Evolutionary conservation across 2,888 invertebrate genomes (phyloP), one percentile per base, ranked within the genome.

Genomic region (Autographa gamma): DNA sequence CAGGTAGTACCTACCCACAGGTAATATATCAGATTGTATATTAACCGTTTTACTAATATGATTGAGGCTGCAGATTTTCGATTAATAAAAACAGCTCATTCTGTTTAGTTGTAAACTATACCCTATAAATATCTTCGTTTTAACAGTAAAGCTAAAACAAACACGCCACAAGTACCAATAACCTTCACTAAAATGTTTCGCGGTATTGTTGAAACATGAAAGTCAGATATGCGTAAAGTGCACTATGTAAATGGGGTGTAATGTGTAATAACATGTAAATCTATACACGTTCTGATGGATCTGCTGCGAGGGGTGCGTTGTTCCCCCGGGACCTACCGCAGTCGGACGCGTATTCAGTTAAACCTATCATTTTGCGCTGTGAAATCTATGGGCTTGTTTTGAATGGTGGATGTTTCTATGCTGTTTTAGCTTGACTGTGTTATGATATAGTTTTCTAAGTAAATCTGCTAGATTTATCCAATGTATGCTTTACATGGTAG

Each of bases 181-280:
- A 25, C 25, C 54, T 56, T 19, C 3, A 56, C 25, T 56, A 56
- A 56, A 14, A 19, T 19, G 54, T 56, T 19, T 25, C 19, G 54
- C 25, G 54, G 54, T 13, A 56, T 67, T 64, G 74, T 67, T 74
- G 75, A 64, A 31, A 38, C 32, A 52, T 80, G 68, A 76, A 79
- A 76, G 61, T 59, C 74, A 59, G 19, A n/a, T 32, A 65, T 59
- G 64, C 63, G 76, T 78, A 70, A 81, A 78, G 67, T 82, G 80
- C 82, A 84, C 68, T 79, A 82, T 82, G 82, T 79, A 84, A 84
- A 84, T 81, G 66, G 63, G 64, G 66, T 66, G 69, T 81, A 79
- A 82, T 82, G 73, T 82, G 73, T 79, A 79, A 82, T 84, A 79
- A 79, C 64, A 82, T 82, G 84, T 82, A 84, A 82, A 82, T 84